Evolutionary conservation across 2,888 invertebrate species (phyloP).

Genomic region (Calliscelio sp.): DNA sequence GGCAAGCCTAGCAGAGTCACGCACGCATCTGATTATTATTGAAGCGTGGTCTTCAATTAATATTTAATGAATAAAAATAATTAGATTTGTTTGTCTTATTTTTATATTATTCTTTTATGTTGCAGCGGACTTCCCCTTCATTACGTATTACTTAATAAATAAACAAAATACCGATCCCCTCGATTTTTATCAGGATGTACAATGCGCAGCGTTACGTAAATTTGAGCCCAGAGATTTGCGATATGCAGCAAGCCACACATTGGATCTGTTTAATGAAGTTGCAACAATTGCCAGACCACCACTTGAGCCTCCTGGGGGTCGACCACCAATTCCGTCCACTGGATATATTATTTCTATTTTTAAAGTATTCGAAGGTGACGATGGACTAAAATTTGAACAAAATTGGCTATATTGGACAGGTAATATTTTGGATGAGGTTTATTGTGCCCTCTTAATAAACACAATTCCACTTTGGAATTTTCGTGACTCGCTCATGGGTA

Average conservation of each 20-base stretch:
- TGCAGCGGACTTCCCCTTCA: conserved; percentile 95
- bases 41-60: too few relatives aligned
- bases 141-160: conserved; percentile 96
- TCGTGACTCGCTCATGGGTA: too few relatives aligned
- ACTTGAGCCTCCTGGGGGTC: conserved; percentile 91
- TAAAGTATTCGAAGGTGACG: conserved; percentile 97
- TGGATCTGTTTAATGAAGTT: conserved; percentile 95
- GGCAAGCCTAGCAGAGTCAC: too few relatives aligned
- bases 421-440: too few relatives aligned
- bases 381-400: conserved; percentile 95
- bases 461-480: too few relatives aligned
- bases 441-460: too few relatives aligned
- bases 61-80: too few relatives aligned
- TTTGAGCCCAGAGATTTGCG: conserved; percentile 93
- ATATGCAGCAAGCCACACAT: conserved; percentile 94
- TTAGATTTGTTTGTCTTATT: too few relatives aligned
- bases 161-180: conserved; percentile 94
- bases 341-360: conserved; percentile 97
- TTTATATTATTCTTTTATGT: too few relatives aligned
- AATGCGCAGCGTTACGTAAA: conserved; percentile 93
- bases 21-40: too few relatives aligned
- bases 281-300: conserved; percentile 96
- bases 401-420: conserved; percentile 98
- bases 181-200: conserved; percentile 94
- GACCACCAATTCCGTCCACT: conserved; percentile 92